Conservation (phyloP, 1,140 invertebrate genomes). For the Chymomyza costata region DNA sequence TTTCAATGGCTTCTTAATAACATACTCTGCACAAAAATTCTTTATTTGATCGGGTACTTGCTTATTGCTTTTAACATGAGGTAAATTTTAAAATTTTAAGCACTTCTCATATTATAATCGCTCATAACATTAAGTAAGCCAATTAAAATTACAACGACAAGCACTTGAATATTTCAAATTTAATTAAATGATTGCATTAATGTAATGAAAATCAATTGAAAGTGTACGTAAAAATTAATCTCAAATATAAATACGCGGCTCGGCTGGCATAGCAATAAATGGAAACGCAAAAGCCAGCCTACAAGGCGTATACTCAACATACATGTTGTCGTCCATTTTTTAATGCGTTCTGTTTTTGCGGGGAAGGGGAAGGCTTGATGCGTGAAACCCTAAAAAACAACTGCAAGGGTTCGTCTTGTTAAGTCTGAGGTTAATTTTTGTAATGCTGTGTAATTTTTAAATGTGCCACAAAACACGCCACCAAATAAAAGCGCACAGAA, state of each 20-base stretch:
- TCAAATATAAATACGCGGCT: slow-evolving; percentile 8
- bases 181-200: too few relatives aligned
- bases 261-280: slow-evolving; percentile 3
- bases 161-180: too few relatives aligned
- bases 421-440: slow-evolving; percentile 69
- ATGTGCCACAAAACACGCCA: slow-evolving; percentile 42
- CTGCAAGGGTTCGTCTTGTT: slow-evolving; percentile 37
- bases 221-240: slow-evolving; percentile 9
- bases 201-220: too few relatives aligned
- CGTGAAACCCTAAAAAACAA: slow-evolving; percentile 12
- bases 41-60: too few relatives aligned
- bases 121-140: too few relatives aligned
- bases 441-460: slow-evolving; percentile 66
- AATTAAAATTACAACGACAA: too few relatives aligned
- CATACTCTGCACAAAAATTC: too few relatives aligned
- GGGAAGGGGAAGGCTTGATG: too few relatives aligned
- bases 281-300: slow-evolving; percentile 10
- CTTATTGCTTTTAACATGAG: too few relatives aligned
- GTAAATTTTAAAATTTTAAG: too few relatives aligned
- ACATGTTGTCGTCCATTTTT: slow-evolving; percentile 27
- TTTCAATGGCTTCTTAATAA: too few relatives aligned
- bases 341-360: neutral
- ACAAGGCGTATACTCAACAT: slow-evolving; percentile 37
- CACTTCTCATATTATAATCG: too few relatives aligned
- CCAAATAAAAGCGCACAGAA: slow-evolving; percentile 4